A percentile compares a stretch with the other conserved stretches of the same genome.
phyloP scores from a whole-genome alignment of 2,888 invertebrate genomes.

The Digitonthophagus gazella region DNA sequence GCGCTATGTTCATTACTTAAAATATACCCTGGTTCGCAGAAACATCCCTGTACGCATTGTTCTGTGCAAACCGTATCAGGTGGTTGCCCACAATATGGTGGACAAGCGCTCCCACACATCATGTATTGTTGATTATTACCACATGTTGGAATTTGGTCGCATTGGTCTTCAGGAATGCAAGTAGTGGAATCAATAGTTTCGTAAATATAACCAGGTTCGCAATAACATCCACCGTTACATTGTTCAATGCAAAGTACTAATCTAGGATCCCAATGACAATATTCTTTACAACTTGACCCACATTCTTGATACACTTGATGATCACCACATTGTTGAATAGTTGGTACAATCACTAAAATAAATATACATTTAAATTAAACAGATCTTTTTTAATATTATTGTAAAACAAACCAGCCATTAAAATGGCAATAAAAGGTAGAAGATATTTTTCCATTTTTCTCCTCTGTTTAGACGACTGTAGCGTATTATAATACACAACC shows the following conservation, averaged over 20 bases:
- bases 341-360: no score
- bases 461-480: no score
- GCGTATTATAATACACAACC: no score
- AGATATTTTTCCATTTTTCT: no score
- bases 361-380: no score
- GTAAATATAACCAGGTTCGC: conserved; percentile 16
- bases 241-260: background rate
- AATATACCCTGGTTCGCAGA: conserved; percentile 21
- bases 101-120: conserved; percentile 29
- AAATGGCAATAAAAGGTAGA: no score
- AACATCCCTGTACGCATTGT: conserved; percentile 26
- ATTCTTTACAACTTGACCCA: background rate
- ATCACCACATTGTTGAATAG: background rate
- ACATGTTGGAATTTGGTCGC: no score
- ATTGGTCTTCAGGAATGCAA: no score
- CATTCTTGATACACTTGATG: background rate
- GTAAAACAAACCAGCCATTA: no score
- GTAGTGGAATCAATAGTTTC: no score
- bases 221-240: conserved; percentile 22
- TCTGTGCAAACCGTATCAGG: conserved; percentile 15
- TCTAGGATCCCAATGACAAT: background rate
- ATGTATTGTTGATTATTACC: conserved; percentile 15
- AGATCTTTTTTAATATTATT: no score
- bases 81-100: conserved; percentile 26
- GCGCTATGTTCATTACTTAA: no score